Evolutionary conservation across 2,113 vertebrate species (phyloP), one percentile per base, ranked within the genome.

Genomic region (Raphicerus campestris): DNA sequence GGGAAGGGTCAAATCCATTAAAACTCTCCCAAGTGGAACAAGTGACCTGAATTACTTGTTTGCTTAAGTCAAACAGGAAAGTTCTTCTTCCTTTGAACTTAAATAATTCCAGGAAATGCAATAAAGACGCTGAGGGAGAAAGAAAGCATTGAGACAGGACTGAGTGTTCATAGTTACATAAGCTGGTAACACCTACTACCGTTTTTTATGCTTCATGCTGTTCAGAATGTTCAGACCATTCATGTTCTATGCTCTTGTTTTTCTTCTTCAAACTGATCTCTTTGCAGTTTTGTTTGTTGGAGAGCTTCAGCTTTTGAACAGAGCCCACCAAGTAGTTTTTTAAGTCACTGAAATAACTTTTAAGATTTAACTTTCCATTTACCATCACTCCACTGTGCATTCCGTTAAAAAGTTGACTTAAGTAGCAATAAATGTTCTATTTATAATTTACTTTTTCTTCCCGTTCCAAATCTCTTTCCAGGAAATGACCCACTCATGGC

Each of bases 401-500:
- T 84, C 91, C 58, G 61, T 82, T 56, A 85, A 84, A 83, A 82
- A 70, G 30, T 56, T 92, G 84, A 82, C 11, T 47, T 56, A 93
- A 11, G 1, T 80, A 73, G 39, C 58, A 87, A 6, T 89, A 78
- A 87, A 35, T 97, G 26, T 80, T 66, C 32, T 86, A n/a, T 73
- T 95, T 94, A 58, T 80, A 83, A 95, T 77, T 94, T 49, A 55
- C n/a, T 56, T 81, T 92, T 89, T 84, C 30, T 35, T 90, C 93
- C 87, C 45, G 87, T 83, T 90, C 97, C 87, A 39, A 97, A 97
- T 96, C 89, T 96, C 94, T 89, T 98, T 97, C 32, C 82, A 99
- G 99, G 99, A 99, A 99, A 99, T 99, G 99, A 99, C 99, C 85
- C 99, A 99, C 60, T 99, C 99, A 30, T 99, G 99, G 99, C 99